Conservation (phyloP, 1,140 invertebrate genomes). For the Temnothorax curvispinosus region DNA sequence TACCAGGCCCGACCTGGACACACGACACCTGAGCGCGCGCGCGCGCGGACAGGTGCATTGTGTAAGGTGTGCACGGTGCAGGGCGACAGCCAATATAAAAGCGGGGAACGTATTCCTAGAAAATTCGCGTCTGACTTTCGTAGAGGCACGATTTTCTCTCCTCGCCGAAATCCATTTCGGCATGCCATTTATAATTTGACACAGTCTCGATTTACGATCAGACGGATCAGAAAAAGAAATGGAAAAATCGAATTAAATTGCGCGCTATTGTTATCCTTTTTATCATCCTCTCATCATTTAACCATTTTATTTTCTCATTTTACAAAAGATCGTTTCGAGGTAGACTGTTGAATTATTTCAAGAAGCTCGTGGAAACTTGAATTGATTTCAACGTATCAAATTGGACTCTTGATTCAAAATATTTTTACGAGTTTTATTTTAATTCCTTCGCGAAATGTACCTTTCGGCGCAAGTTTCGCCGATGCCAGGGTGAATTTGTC, state of each 20-base stretch:
- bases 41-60: background rate
- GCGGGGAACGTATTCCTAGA: background rate
- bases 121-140: conserved; percentile 42
- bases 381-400: background rate
- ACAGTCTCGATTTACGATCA: conserved; percentile 6
- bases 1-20: conserved; percentile 22
- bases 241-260: background rate
- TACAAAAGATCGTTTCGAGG: background rate
- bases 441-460: background rate
- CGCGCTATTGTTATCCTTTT: background rate
- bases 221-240: background rate
- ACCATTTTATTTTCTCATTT: background rate
- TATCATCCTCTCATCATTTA: no score
- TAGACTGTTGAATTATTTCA: background rate
- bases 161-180: conserved; percentile 22
- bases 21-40: conserved; percentile 39
- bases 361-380: background rate
- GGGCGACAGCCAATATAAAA: conserved; percentile 44
- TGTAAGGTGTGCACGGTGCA: background rate
- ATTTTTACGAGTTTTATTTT: background rate
- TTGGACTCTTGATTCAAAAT: background rate
- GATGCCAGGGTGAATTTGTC: background rate
- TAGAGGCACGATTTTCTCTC: background rate
- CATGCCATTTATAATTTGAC: conserved; percentile 30
- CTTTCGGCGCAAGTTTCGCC: background rate